A percentile compares a stretch with the other conserved stretches of the same genome.
Evolutionary conservation across 2,888 invertebrate species (phyloP).

Genomic region (Sesia apiformis): DNA sequence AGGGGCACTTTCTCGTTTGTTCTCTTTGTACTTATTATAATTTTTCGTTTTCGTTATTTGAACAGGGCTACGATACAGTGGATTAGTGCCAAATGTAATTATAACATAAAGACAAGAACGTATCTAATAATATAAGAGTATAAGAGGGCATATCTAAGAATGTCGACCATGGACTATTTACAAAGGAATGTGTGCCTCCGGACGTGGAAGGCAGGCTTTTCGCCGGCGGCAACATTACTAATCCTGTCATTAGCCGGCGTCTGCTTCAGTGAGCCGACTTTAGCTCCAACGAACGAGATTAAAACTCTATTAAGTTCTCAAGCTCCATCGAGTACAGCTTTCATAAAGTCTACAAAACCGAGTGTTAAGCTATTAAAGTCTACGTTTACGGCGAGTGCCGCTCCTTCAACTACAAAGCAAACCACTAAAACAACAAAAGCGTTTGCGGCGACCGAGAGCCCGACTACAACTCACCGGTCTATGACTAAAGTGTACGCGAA

Average conservation of each 20-base stretch:
- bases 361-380: slow-evolving; percentile 40
- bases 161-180: too few relatives aligned
- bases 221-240: slow-evolving; percentile 28
- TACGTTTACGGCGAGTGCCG: slow-evolving; percentile 36
- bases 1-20: background rate
- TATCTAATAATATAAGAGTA: too few relatives aligned
- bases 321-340: slow-evolving; percentile 26
- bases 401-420: slow-evolving; percentile 49
- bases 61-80: too few relatives aligned
- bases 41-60: too few relatives aligned
- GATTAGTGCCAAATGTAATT: background rate
- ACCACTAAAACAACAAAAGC: slow-evolving; percentile 53
- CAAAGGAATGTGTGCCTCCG: too few relatives aligned
- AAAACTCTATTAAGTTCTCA: slow-evolving; percentile 37
- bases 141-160: too few relatives aligned
- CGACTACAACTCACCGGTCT: slow-evolving; percentile 40
- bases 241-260: slow-evolving; percentile 41
- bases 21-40: too few relatives aligned
- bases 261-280: slow-evolving; percentile 32
- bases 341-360: slow-evolving; percentile 27
- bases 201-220: background rate
- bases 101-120: background rate
- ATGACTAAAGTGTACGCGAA: slow-evolving; percentile 42
- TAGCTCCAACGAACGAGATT: slow-evolving; percentile 32
- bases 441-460: slow-evolving; percentile 37